Base-by-base conservation (phyloP, 1,140 invertebrate species). In the Vollenhovia emeryi region DNA sequence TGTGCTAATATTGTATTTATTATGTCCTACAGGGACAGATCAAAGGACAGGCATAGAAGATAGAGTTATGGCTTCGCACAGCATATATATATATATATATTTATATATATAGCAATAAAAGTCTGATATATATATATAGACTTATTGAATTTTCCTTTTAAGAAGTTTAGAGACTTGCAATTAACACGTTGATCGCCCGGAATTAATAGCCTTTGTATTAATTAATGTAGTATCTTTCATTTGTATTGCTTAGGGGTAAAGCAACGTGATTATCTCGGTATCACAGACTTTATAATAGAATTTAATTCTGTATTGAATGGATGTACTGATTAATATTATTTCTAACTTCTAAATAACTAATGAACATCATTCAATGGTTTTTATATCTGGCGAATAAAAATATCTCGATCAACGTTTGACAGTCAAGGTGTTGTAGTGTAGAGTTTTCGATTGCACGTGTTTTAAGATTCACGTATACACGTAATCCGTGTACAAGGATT, bases 11-110 rank as follows among this genome's bases (percentile, higher is more conserved):
- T 71, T 82, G 7, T 80, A 36, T 92, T 74, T 92, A 69, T 93
- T 91, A 66, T 90, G 91, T 92, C 90, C 91, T 91, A 92, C 94
- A 94, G 93, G 91, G 90, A 93, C 91, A 94, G 93, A 92, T 92
- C 93, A 87, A 94, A 91, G 93, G 89, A 92, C 91, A 94, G 89
- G 86, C 89, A 92, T 94, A 94, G 93, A 94, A 94, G 93, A 94
- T 94, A 94, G 87, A 91, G 86, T 92, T 89, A 88, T 79, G 86
- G 86, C 89, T 89, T 87, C 79, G 75, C 89, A 79, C 86, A 88
- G 87, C 59, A 75, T 78, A 86, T 85, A 85, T 68, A 87, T 48
- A 79, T 74, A 87, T 55, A 60, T 48, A n/a, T n/a, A n/a, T n/a
- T n/a, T 85, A 85, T 68, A 87, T 48, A 71, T 84, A 86, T 45